Evolutionary conservation across 1,140 invertebrate genomes (phyloP).

Genomic region (Ceratitis capitata): DNA sequence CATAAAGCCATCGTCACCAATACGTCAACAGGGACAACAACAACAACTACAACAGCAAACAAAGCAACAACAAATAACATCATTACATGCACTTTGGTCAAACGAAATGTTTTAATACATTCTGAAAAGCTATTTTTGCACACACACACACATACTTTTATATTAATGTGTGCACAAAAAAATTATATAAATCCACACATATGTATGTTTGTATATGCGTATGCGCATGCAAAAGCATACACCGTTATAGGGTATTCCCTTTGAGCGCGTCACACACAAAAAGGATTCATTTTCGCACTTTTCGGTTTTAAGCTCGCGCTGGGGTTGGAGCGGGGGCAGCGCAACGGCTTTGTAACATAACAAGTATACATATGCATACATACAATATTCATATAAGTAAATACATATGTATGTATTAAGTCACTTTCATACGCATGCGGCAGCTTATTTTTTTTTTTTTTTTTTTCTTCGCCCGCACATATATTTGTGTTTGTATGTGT

Average conservation of each 20-base stretch:
- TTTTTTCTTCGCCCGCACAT: no score
- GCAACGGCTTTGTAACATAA: conserved; percentile 8
- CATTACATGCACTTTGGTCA: conserved; percentile 38
- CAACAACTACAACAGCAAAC: no score
- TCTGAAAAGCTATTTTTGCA: conserved; percentile 53
- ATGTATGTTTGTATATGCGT: neutral
- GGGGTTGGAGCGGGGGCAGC: neutral
- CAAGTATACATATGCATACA: neutral
- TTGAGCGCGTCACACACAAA: conserved; percentile 49
- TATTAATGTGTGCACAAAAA: neutral
- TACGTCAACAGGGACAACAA: neutral
- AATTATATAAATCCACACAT: neutral
- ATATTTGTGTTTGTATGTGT: neutral
- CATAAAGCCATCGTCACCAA: neutral
- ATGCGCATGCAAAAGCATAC: neutral
- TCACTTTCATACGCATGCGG: conserved; percentile 40
- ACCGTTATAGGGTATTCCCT: conserved; percentile 48
- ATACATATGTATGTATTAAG: neutral
- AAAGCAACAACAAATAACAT: neutral
- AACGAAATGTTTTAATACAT: conserved; percentile 48
- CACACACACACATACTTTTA: neutral
- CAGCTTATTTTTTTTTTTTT: no score
- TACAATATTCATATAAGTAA: neutral
- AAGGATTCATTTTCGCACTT: conserved; percentile 49
- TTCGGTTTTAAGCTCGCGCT: conserved; percentile 45